Evolutionary conservation across 2,113 vertebrate species (phyloP).

Genomic region (Dasyornis broadbenti): DNA sequence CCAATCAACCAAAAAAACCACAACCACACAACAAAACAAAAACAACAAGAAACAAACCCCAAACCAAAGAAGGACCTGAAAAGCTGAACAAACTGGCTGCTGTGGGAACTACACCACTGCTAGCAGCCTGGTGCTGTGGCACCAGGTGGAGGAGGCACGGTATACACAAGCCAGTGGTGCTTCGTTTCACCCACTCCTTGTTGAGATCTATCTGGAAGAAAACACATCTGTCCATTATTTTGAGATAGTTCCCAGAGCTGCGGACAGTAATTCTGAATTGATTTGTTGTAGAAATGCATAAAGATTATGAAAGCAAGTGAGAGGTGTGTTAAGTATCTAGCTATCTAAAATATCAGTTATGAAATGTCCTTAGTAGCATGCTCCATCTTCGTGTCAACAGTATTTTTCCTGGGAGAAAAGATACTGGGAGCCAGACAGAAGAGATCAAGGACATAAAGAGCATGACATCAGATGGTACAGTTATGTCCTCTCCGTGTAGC

Average conservation of each 20-base stretch:
- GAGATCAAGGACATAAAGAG: background rate
- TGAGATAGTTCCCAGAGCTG: background rate
- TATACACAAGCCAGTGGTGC: no score
- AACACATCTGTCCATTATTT: fast-evolving
- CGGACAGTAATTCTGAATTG: background rate
- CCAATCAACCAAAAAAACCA: background rate
- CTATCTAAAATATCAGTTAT: background rate
- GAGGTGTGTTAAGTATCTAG: background rate
- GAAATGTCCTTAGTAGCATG: background rate
- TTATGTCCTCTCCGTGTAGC: fast-evolving
- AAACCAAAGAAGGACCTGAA: background rate
- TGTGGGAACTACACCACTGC: slow-evolving; percentile 2
- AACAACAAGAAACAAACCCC: no score
- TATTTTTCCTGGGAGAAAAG: background rate
- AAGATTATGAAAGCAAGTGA: background rate
- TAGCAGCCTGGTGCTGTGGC: background rate
- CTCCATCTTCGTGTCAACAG: background rate
- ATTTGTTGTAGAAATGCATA: background rate
- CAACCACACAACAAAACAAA: background rate
- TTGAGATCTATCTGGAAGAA: background rate
- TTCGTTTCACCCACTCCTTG: background rate
- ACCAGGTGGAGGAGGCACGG: background rate
- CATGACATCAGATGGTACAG: background rate
- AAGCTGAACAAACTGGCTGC: slow-evolving; percentile 24
- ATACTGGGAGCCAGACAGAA: background rate